Evolutionary conservation across 2,797 vertebrate genomes (phyloP).

Genomic region (Acrossocheilus fasciatus): DNA sequence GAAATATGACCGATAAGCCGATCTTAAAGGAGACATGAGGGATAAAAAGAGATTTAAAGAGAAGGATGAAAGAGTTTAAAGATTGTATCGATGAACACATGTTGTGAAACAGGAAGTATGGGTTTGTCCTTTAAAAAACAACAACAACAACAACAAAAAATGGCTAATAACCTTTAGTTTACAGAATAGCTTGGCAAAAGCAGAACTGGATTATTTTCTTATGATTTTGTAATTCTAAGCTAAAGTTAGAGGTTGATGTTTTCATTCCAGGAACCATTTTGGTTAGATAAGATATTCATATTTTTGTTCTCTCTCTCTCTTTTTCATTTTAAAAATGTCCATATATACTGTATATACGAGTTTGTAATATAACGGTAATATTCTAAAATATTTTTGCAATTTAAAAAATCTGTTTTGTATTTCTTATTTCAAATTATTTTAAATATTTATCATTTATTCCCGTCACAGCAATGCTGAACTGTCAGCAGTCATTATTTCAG

Average conservation of each 20-base stretch:
- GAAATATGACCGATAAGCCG: not conserved
- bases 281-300: not conserved
- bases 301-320: too few species aligned
- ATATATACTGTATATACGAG: too few species aligned
- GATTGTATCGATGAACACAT: not conserved
- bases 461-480: not conserved
- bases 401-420: too few species aligned
- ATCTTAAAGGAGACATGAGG: not conserved
- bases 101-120: too few species aligned
- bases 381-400: too few species aligned
- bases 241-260: not conserved
- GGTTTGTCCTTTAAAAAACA: not conserved
- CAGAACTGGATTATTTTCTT: not conserved
- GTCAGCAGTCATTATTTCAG: not conserved
- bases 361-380: too few species aligned
- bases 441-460: not conserved
- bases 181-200: not conserved
- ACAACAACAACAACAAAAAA: too few species aligned
- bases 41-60: slow-evolving; percentile 8
- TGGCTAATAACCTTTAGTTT: not conserved
- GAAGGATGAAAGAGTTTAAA: not conserved
- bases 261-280: not conserved
- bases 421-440: not conserved
- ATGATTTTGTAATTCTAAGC: not conserved
- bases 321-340: too few species aligned